Evolutionary conservation across 2,113 vertebrate genomes (phyloP).

Genomic region (Macrotis lagotis): DNA sequence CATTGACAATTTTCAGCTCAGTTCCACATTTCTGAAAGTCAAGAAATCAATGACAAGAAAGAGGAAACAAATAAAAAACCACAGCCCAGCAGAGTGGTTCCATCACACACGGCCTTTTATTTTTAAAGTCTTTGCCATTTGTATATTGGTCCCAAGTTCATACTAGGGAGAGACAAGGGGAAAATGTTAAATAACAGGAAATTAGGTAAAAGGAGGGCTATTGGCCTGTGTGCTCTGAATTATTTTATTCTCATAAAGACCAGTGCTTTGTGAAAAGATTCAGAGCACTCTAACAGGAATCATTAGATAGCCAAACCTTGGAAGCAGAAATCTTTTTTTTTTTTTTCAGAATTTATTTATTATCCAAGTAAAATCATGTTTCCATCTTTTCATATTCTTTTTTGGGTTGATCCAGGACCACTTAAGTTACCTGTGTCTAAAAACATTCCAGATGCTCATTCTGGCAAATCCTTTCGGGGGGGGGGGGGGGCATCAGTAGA

Average conservation of each 20-base stretch:
- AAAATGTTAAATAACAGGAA: background rate
- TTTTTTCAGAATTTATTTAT: too few relatives aligned
- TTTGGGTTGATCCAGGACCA: background rate
- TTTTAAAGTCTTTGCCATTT: background rate
- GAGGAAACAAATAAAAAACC: background rate
- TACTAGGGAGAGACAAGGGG: background rate
- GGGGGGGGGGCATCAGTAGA: background rate
- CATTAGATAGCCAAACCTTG: background rate
- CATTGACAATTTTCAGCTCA: background rate
- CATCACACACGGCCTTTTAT: background rate
- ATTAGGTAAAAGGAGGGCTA: background rate
- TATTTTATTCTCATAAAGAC: background rate
- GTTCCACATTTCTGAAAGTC: background rate
- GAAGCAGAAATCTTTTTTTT: background rate
- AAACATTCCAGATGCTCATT: background rate
- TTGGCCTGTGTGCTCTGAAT: background rate
- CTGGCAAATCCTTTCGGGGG: background rate
- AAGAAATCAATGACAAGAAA: background rate
- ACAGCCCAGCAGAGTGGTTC: background rate
- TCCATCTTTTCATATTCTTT: background rate
- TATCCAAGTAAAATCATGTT: background rate
- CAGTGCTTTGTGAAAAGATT: background rate
- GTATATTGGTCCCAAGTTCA: background rate
- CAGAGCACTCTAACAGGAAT: background rate
- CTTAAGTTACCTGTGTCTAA: background rate